These are phyloP conservation scores for Brevimyrus niger DNA, from an alignment of 2,113 vertebrate species.

Conservation along the genomic window DNA sequence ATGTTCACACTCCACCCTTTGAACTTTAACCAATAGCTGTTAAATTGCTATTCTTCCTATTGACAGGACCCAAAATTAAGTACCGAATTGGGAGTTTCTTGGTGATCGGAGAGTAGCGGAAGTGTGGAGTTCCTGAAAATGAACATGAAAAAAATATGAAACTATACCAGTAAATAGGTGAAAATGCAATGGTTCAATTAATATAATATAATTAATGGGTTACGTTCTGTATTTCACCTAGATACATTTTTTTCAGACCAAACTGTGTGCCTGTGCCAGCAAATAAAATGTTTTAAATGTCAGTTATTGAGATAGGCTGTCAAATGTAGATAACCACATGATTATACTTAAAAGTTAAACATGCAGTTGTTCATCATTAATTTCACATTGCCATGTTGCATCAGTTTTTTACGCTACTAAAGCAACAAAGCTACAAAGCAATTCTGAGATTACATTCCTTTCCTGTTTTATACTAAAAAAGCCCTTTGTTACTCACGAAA, in stretches of 20 bases:
- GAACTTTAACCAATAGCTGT: conserved; percentile 27
- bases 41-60: neutral
- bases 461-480: neutral
- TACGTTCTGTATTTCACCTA: neutral
- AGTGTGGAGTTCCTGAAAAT: neutral
- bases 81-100: neutral
- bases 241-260: neutral
- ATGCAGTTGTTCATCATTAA: neutral
- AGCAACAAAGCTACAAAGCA: neutral
- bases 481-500: neutral
- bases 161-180: neutral
- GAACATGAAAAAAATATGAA: neutral
- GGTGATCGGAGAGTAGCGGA: neutral
- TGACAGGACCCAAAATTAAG: neutral
- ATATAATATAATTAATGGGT: neutral
- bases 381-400: neutral
- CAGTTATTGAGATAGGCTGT: neutral
- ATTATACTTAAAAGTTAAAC: neutral
- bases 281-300: neutral
- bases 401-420: neutral
- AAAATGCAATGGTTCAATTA: neutral
- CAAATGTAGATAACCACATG: neutral
- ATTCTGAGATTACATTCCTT: neutral
- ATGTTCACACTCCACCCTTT: conserved; percentile 34
- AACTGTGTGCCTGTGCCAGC: neutral